Conservation (phyloP, 2,888 invertebrate species). For the Tiphia femorata region DNA sequence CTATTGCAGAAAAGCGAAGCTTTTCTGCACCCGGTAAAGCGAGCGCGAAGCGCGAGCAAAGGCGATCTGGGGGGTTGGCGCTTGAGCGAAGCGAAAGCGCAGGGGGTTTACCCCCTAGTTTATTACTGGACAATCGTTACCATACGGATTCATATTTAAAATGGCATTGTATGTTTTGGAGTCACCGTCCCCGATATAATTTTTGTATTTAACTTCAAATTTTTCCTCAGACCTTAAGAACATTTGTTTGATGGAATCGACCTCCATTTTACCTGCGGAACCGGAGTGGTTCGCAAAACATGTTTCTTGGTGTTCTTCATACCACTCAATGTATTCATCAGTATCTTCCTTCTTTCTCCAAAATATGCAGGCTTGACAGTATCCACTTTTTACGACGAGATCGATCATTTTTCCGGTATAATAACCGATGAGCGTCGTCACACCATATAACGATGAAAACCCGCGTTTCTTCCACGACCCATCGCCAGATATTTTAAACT, state of each 20-base stretch:
- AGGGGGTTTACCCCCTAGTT: too few relatives aligned
- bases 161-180: too few relatives aligned
- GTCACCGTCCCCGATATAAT: too few relatives aligned
- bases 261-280: neutral
- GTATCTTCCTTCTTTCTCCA: neutral
- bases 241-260: neutral
- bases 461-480: slow-evolving; percentile 28
- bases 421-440: too few relatives aligned
- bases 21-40: too few relatives aligned
- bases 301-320: neutral
- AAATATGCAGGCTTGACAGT: neutral
- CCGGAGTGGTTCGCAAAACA: neutral
- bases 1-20: too few relatives aligned
- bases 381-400: neutral
- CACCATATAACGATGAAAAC: too few relatives aligned
- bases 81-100: too few relatives aligned
- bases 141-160: slow-evolving; percentile 19
- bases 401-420: too few relatives aligned
- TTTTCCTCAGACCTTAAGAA: neutral
- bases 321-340: slow-evolving; percentile 1
- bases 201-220: neutral
- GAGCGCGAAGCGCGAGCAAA: too few relatives aligned
- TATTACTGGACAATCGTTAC: slow-evolving; percentile 2
- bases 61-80: too few relatives aligned
- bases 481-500: slow-evolving; percentile 27